phyloP scores from a whole-genome alignment of 2,113 vertebrate genomes.

The Paradoxurus hermaphroditus region DNA sequence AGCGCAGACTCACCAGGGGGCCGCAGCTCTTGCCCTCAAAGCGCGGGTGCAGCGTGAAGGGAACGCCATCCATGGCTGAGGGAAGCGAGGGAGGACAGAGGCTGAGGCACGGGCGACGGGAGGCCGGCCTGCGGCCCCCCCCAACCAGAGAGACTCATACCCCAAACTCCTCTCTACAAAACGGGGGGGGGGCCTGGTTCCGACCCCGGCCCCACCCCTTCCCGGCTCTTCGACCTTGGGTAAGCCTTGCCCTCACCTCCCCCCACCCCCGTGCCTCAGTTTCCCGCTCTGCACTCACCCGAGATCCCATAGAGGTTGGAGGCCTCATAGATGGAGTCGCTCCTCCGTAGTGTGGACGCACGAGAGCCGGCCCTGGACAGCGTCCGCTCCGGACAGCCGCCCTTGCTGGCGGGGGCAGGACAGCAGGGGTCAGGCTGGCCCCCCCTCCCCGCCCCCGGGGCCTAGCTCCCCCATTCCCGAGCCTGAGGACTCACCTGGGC shows the following conservation, averaged over 20 bases:
- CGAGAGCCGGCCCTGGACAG: neutral
- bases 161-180: too few relatives aligned
- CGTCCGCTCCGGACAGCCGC: constrained; percentile 57
- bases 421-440: neutral
- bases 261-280: neutral
- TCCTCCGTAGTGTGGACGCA: constrained; percentile 58
- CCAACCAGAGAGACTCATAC: rapidly evolving
- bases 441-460: too few relatives aligned
- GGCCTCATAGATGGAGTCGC: constrained; percentile 80
- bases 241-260: rapidly evolving
- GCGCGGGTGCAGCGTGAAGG: constrained; percentile 90
- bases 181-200: neutral
- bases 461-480: rapidly evolving
- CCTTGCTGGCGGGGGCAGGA: constrained; percentile 4
- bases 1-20: constrained; percentile 75
- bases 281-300: constrained; percentile 74
- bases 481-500: constrained; percentile 41
- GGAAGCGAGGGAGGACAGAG: neutral
- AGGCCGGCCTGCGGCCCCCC: neutral
- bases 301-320: constrained; percentile 86
- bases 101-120: neutral
- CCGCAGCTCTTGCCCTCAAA: constrained; percentile 79
- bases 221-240: rapidly evolving
- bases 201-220: neutral
- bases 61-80: constrained; percentile 91